Conservation (phyloP, 2,113 vertebrate species). For the Tricholaema leucomelas region DNA sequence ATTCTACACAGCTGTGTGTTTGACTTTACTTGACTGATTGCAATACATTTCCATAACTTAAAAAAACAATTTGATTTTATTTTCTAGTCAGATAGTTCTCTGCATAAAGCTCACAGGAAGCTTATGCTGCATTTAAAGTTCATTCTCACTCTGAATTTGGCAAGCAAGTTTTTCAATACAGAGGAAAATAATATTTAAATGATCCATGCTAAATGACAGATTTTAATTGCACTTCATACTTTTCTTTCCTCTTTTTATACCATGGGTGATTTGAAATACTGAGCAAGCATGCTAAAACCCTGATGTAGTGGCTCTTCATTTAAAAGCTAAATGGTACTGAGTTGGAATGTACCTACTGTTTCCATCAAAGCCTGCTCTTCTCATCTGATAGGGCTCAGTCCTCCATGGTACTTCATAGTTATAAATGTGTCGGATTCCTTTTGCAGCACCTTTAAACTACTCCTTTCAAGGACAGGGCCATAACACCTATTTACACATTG, state of each 20-base stretch:
- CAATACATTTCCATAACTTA: background rate
- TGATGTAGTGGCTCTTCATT: background rate
- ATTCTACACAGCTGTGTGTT: background rate
- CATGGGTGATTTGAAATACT: background rate
- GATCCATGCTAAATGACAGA: background rate
- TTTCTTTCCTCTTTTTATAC: conserved; percentile 1
- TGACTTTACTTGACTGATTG: background rate
- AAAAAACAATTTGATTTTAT: conserved; percentile 24
- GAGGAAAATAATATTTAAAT: conserved; percentile 19
- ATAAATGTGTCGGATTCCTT: background rate
- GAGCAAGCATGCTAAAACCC: background rate
- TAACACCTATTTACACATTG: conserved; percentile 17
- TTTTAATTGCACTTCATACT: conserved; percentile 11
- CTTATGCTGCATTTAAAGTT: conserved; percentile 10
- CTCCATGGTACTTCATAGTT: background rate
- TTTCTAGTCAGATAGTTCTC: conserved; percentile 34
- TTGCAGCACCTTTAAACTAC: background rate
- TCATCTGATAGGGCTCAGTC: background rate
- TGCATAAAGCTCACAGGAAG: background rate
- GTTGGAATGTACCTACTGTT: background rate
- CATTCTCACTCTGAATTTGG: background rate
- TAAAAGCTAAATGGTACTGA: background rate
- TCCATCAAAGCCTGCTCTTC: background rate
- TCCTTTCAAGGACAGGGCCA: background rate
- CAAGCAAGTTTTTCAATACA: background rate